Conservation (phyloP, 92 coral and sea anemone species). For the Hydrozoanthus gracilis region DNA sequence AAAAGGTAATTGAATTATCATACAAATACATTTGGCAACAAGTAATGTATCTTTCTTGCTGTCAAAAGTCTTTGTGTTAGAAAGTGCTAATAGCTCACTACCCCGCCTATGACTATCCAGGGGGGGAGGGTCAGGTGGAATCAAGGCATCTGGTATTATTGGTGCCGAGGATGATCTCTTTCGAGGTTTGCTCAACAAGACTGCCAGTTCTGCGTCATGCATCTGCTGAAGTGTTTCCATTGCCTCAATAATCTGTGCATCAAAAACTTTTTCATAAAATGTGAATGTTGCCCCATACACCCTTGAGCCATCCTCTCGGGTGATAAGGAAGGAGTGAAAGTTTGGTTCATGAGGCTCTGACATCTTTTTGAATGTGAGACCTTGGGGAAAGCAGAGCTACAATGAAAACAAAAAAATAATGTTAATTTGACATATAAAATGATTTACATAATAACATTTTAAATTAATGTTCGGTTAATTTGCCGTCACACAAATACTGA, state of each 20-base stretch:
- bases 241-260: conserved; percentile 81
- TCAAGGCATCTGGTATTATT: conserved; percentile 38
- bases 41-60: conserved; percentile 73
- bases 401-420: neutral
- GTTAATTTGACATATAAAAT: neutral
- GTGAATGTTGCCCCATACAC: conserved; percentile 90
- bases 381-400: conserved; percentile 93
- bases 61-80: conserved; percentile 70
- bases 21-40: conserved; percentile 85
- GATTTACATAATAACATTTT: no score
- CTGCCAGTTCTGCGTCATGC: conserved; percentile 90
- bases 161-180: conserved; percentile 79
- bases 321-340: conserved; percentile 92
- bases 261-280: conserved; percentile 85
- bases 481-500: no score
- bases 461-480: no score
- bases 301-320: conserved; percentile 97
- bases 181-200: conserved; percentile 69
- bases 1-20: conserved; percentile 91
- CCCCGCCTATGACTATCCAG: conserved; percentile 9
- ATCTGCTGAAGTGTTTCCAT: conserved; percentile 93
- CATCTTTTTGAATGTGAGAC: conserved; percentile 86
- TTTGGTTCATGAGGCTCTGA: conserved; percentile 77
- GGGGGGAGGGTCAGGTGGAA: conserved; percentile 56
- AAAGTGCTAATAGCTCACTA: conserved; percentile 49